A percentile compares a stretch with the other conserved stretches of the same genome.
phyloP scores from a whole-genome alignment of 1,140 invertebrate species.

The Tetragonula clypearis region DNA sequence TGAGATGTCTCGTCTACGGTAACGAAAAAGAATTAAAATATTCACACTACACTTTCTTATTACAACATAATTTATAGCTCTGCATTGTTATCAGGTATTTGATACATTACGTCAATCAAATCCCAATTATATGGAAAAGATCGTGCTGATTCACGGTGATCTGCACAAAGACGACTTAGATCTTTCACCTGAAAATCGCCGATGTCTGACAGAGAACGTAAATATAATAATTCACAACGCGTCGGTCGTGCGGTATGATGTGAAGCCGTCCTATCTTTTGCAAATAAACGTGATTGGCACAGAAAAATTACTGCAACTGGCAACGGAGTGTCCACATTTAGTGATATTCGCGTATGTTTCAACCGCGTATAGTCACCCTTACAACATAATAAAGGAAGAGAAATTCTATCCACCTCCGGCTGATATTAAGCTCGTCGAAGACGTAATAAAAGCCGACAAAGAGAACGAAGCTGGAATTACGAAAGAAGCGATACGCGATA shows the following conservation, averaged over 20 bases:
- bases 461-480: conserved; percentile 58
- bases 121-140: conserved; percentile 83
- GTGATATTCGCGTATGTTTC: conserved; percentile 70
- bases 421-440: conserved; percentile 78
- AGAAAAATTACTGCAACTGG: conserved; percentile 85
- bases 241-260: conserved; percentile 65
- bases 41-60: no score
- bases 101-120: conserved; percentile 80
- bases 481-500: conserved; percentile 72
- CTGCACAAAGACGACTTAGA: conserved; percentile 86
- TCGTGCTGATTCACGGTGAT: conserved; percentile 86
- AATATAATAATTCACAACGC: conserved; percentile 93
- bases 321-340: conserved; percentile 83
- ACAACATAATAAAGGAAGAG: conserved; percentile 82
- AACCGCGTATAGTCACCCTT: conserved; percentile 73
- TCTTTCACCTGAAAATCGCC: conserved; percentile 84
- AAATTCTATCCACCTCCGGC: conserved; percentile 80
- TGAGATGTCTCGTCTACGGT: no score
- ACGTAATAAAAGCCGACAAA: conserved; percentile 74
- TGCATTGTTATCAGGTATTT: conserved; percentile 81
- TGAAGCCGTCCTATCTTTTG: conserved; percentile 90
- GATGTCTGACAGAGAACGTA: conserved; percentile 84
- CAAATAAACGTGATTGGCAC: conserved; percentile 85
- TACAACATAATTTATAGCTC: not conserved
- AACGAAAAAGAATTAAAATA: no score